Evolutionary conservation across 2,113 vertebrate genomes (phyloP), one percentile per base, ranked within the genome.

Genomic region (Colaptes auratus): DNA sequence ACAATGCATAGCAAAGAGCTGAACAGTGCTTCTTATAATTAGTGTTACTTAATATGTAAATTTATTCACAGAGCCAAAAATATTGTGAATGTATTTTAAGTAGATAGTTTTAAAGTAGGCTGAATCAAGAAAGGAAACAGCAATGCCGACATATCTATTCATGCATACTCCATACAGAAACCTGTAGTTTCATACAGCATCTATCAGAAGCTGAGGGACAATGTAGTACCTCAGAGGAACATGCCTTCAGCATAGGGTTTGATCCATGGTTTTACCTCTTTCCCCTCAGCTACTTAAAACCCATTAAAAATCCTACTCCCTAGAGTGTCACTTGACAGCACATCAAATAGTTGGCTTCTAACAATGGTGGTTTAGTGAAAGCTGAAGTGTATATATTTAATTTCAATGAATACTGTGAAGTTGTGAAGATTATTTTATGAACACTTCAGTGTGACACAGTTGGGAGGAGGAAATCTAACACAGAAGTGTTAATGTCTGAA

Each of bases 391-490:
- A 15, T 86, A 31, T 81, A 52, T 92, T 96, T 93, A 75, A 71
- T 92, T 95, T 78, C 89, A 95, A 89, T 88, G 66, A 91, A 67
- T 50, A 36, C 39, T 11, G 58, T 19, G 39, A 33, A 78, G 44
- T 74, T 71, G 86, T 72, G 84, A 65, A 33, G 75, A 42, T 61
- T 83, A 44, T 84, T 93, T 96, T 88, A 35, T 92, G 30, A 84
- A 86, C 58, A 15, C 64, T 81, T 94, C 53, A 46, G 67, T 91
- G 80, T 7, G 15, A 58, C 83, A 21, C 91, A 92, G 71, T 39
- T 87, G 53, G 82, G 82, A 73, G 44, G 48, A 91, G 31, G 87
- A 96, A 89, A 89, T 89, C 71, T 73, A 92, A 72, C 50, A 35
- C 17, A 2, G 27, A 69, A 86, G 56, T 94, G 72, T 91, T 67